phyloP scores from a whole-genome alignment of 2,113 vertebrate species.

The Diphyllodes magnificus region DNA sequence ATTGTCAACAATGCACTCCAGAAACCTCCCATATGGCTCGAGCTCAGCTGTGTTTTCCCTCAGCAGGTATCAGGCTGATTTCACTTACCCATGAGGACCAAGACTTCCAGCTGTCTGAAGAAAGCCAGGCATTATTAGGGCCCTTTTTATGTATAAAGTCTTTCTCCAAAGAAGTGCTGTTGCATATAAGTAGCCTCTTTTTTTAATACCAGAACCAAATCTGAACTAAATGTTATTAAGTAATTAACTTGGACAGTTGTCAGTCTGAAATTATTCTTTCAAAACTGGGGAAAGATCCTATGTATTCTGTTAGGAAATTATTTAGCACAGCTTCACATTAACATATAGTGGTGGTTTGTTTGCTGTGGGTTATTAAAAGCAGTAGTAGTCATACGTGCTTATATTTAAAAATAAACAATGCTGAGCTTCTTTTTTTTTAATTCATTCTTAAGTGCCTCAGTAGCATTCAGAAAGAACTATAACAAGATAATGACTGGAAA shows the following conservation, averaged over 20 bases:
- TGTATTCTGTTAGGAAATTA: not conserved
- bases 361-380: not conserved
- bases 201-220: not conserved
- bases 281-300: not conserved
- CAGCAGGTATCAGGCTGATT: not conserved
- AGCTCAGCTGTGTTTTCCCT: not conserved
- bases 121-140: not conserved
- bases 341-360: not conserved
- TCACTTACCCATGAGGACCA: not conserved
- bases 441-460: slow-evolving; percentile 54
- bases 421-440: not conserved
- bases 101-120: not conserved
- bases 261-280: not conserved
- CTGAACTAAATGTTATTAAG: not conserved
- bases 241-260: not conserved
- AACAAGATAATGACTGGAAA: slow-evolving; percentile 58
- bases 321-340: not conserved
- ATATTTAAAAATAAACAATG: not conserved
- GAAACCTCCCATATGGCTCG: not conserved
- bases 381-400: not conserved
- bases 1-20: not conserved
- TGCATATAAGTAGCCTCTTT: not conserved
- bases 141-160: not conserved
- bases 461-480: slow-evolving; percentile 60
- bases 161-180: not conserved